Evolutionary conservation across 2,113 vertebrate genomes (phyloP).

Genomic region (Larimichthys polyactis): DNA sequence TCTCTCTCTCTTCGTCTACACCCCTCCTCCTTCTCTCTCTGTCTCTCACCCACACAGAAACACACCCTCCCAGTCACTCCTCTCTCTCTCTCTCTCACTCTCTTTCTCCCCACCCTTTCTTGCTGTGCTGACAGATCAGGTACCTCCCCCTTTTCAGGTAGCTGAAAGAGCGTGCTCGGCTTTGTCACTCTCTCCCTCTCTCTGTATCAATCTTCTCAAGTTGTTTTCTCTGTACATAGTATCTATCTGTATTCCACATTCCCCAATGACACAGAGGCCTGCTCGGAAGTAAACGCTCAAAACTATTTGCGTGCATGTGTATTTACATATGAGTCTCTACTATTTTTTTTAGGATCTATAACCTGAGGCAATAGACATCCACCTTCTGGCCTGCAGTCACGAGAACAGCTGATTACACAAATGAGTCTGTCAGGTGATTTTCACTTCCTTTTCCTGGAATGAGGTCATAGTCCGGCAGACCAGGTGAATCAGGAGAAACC

Average conservation of each 20-base stretch:
- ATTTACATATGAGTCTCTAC: slow-evolving; percentile 22
- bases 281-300: background rate
- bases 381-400: slow-evolving; percentile 62
- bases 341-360: slow-evolving; percentile 40
- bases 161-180: slow-evolving; percentile 62
- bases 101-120: slow-evolving; percentile 63
- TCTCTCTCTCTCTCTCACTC: slow-evolving; percentile 50
- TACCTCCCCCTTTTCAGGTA: slow-evolving; percentile 80
- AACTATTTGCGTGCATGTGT: slow-evolving; percentile 17
- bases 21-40: slow-evolving; percentile 63
- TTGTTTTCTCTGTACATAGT: background rate
- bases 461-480: slow-evolving; percentile 75
- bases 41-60: slow-evolving; percentile 73
- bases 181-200: slow-evolving; percentile 13
- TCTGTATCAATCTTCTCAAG: slow-evolving; percentile 36
- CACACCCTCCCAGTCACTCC: slow-evolving; percentile 70
- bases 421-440: slow-evolving; percentile 74
- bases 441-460: slow-evolving; percentile 77
- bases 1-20: slow-evolving; percentile 52
- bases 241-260: slow-evolving; percentile 2
- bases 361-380: slow-evolving; percentile 56
- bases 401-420: slow-evolving; percentile 81
- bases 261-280: slow-evolving; percentile 8
- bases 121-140: slow-evolving; percentile 73
- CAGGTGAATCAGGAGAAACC: slow-evolving; percentile 49